Evolutionary conservation across 2,888 invertebrate species (phyloP), one percentile per base, ranked within the genome.

Genomic region (Panopea generosa): DNA sequence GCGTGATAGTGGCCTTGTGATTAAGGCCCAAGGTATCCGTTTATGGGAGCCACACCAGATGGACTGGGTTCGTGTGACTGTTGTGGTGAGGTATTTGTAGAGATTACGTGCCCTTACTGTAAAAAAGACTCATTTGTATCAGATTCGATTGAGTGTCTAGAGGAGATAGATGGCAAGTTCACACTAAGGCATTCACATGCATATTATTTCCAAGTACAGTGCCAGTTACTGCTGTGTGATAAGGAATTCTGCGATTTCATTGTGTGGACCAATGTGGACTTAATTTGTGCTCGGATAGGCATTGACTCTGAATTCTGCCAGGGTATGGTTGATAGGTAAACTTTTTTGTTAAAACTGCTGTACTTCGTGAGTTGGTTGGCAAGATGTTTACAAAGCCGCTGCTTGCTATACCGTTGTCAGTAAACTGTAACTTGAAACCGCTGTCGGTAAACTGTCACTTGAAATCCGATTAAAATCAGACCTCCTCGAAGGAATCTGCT

Each of bases 141-240:
- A 14, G 27, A 22, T 18, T 24, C 18, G 0, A 2, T 6, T 20
- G 16, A 27, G 1, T 53, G 56, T 18, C 20, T 69, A 3, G 38
- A 18, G 11, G n/a, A 4, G n/a, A 27, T 38, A 1, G 40, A 70
- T 57, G 63, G 70, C 7, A 16, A 29, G 1, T 0, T 50, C n/a
- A 3, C 14, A 24, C 20, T 62, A 26, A 40, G 47, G 18, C 33
- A 9, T 16, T 33, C 24, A 7, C 63, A 63, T 33, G n/a, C 22
- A 16, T 70, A 70, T 18, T 70, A 50, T 22, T 63, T 40, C n/a
- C 70, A 70, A 20, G 27, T 63, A 0, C 70, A 70, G 24, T 59
- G 67, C 18, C 73, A 74, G 18, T 14, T 74, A 20, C 68, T 68
- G 4, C 45, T 57, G 1, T 47, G 63, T 0, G 49, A 63, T 9